Evolutionary conservation across 2,797 vertebrate species (phyloP), one percentile per base, ranked within the genome.

Genomic region (Lepidocolaptes lacrymiger): DNA sequence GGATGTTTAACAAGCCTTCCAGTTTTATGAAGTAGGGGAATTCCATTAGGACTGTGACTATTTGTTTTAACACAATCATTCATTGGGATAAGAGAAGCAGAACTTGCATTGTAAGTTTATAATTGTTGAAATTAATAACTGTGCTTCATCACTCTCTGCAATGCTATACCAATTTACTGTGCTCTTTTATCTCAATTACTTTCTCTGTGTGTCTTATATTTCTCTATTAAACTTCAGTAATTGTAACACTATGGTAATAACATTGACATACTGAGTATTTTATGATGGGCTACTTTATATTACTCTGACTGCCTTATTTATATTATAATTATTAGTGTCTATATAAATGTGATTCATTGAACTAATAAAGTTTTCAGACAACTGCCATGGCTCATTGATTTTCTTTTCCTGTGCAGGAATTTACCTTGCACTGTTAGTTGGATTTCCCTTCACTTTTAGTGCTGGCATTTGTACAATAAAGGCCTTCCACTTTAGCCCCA

Each of bases 161-260:
- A 64, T 37, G 79, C 78, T 56, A 19, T 46, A 80, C 48, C 49
- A 86, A 93, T 94, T 94, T 88, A 94, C 81, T 55, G 22, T 26
- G 23, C 62, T 93, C 81, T 93, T 97, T 96, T 95, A 96, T 95
- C 93, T 94, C 94, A 91, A 91, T 94, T 95, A 92, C 91, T 96
- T 95, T 88, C 63, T 88, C 1, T 90, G 27, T 80, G 71, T 93
- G 71, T 71, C 83, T 93, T 89, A 81, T 84, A 96, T 96, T 96
- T 96, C 94, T 85, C 94, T 94, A 93, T 95, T 96, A 94, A 92
- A 94, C 58, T 58, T 85, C 71, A 91, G 78, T 95, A 94, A 95
- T 85, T 95, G 91, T 86, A 96, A 79, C 18, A 32, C 67, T 92
- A 30, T 44, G 52, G 81, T 76, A 96, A 95, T 97, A 96, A 96